Base-by-base conservation (phyloP, 2,113 vertebrate genomes). In the Strix uralensis region DNA sequence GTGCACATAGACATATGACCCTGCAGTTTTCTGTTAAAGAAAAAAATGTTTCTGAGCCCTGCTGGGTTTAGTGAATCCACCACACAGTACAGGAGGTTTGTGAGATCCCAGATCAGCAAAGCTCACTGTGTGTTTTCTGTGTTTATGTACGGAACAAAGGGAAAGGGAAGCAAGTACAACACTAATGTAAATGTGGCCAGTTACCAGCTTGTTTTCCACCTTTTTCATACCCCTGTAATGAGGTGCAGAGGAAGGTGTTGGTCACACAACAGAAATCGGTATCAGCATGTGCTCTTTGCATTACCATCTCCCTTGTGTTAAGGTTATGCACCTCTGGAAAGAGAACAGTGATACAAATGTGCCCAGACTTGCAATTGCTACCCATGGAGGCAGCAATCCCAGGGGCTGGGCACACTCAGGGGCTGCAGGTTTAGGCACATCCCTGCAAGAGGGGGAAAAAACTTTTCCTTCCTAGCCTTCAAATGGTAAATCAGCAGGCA, bases 1-100 rank as follows among this genome's bases (percentile, higher is more conserved):
- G 0, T 11, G 38, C 23, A 13, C 10, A 62, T 0, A 4, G 22
- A 21, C 46, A 32, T 13, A 20, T 0, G 9, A 18, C 9, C 25
- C 29, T 62, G 27, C 13, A 11, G n/a, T 13, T 29, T 79, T 40
- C 44, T 82, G 18, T 20, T 69, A 55, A 40, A 90, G 55, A 54
- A 58, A 57, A 11, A 42, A 72, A 5, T 0, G 0, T 57, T 81
- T 87, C 67, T 77, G 36, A 78, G 29, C 30, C 15, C 62, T 59
- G 7, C 13, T 5, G 0, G 20, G 26, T 72, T 88, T 77, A 38
- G 26, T n/a, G 63, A 66, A 86, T 61, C 27, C 51, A 62, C 52
- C 65, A 46, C 25, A 51, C 1, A 65, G 22, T 20, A 51, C 49
- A 69, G 67, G 27, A 86, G 32, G 46, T 59, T 49, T 57, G 26